phyloP scores from a whole-genome alignment of 30 jellyfish, hydroid and myxozoan species.

The Haliclystus octoradiatus region DNA sequence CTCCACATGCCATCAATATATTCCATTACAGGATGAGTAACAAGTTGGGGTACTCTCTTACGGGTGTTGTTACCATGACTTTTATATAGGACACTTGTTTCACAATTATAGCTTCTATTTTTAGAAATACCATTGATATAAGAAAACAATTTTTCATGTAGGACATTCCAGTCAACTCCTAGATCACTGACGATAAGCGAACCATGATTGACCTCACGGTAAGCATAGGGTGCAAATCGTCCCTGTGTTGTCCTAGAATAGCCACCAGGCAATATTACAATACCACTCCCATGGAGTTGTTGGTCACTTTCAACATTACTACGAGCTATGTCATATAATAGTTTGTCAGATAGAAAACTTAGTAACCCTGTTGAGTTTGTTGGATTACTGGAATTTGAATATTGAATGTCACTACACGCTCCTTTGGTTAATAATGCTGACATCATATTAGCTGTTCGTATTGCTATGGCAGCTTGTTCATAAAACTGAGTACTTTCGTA shows the following conservation, averaged over 20 bases:
- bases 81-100: constrained; percentile 24
- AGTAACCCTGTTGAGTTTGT: constrained; percentile 19
- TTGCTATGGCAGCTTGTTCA: constrained; percentile 26
- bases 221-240: constrained; percentile 63
- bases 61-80: too few relatives aligned
- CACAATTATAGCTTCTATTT: constrained; percentile 29
- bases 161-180: constrained; percentile 47
- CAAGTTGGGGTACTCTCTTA: too few relatives aligned
- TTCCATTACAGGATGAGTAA: constrained; percentile 41
- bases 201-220: constrained; percentile 21
- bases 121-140: constrained; percentile 22
- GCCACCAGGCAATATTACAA: constrained; percentile 17
- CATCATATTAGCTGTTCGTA: constrained; percentile 58
- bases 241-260: constrained; percentile 23
- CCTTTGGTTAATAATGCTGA: constrained; percentile 49
- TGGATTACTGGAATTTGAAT: constrained; percentile 17
- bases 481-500: constrained; percentile 33
- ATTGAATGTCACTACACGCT: constrained; percentile 33
- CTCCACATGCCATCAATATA: constrained; percentile 54
- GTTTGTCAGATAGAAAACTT: constrained; percentile 20
- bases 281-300: constrained; percentile 32
- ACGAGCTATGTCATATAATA: constrained; percentile 17
- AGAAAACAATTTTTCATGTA: constrained; percentile 34
- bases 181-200: constrained; percentile 22
- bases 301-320: constrained; percentile 29